Percentiles rank a stretch among this genome's conserved stretches.
These are phyloP conservation scores for Rafetus swinhoei DNA, from an alignment of 2,113 vertebrate genomes.

Conservation along the genomic window DNA sequence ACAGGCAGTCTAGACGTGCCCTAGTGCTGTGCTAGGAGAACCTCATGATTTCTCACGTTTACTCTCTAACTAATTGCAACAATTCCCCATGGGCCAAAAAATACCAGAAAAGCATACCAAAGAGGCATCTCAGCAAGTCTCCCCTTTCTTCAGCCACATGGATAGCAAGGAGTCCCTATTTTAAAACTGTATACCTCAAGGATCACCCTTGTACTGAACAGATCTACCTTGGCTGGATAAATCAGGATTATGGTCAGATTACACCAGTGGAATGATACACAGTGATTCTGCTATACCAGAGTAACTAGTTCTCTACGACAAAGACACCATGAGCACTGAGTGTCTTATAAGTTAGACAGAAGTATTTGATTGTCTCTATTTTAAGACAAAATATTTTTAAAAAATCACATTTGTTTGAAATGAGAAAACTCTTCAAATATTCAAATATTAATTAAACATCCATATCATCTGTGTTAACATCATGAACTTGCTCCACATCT, in stretches of 20 bases:
- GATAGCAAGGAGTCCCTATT: background rate
- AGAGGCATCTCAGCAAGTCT: background rate
- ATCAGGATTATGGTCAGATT: background rate
- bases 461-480: fast-evolving
- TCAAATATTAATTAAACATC: background rate
- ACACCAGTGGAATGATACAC: background rate
- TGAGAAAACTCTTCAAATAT: background rate
- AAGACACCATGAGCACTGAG: background rate
- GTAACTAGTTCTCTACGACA: background rate
- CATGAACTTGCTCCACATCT: background rate
- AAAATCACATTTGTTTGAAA: background rate
- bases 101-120: background rate
- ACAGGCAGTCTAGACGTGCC: no score
- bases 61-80: background rate
- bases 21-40: fast-evolving
- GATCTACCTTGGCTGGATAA: background rate
- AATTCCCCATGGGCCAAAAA: background rate
- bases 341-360: background rate
- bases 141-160: background rate
- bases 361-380: background rate
- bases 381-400: background rate
- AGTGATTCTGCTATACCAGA: background rate
- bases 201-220: background rate
- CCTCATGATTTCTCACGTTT: background rate
- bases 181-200: background rate